Percentiles rank a stretch among this genome's conserved stretches.
Evolutionary conservation across 2,113 vertebrate genomes (phyloP).

Genomic region (Nannobrachium achirus): DNA sequence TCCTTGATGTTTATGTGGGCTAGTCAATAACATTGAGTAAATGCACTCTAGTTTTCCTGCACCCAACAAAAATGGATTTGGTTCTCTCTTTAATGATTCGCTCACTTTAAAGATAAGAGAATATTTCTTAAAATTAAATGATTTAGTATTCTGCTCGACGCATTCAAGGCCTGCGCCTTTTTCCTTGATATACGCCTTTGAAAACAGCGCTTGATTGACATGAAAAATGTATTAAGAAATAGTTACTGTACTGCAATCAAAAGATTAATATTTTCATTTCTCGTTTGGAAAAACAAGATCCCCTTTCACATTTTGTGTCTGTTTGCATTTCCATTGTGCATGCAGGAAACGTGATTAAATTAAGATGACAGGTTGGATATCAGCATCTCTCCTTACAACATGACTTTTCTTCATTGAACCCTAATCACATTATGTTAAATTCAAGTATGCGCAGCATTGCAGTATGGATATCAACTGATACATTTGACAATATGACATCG

Average conservation of each 20-base stretch:
- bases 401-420: slow-evolving; percentile 24
- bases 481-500: slow-evolving; percentile 53
- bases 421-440: slow-evolving; percentile 39
- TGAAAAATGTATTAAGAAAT: slow-evolving; percentile 14
- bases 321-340: slow-evolving; percentile 13
- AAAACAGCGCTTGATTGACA: slow-evolving; percentile 6
- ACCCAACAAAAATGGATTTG: slow-evolving; percentile 15
- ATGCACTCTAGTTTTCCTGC: slow-evolving; percentile 18
- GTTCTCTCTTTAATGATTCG: slow-evolving; percentile 7
- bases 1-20: slow-evolving; percentile 30
- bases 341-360: neutral
- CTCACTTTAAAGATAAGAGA: neutral
- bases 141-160: slow-evolving; percentile 2
- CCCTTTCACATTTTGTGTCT: slow-evolving; percentile 15
- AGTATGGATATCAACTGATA: slow-evolving; percentile 36
- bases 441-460: slow-evolving; percentile 30
- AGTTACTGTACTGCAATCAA: slow-evolving; percentile 16
- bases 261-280: slow-evolving; percentile 27
- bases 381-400: slow-evolving; percentile 14
- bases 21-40: slow-evolving; percentile 18
- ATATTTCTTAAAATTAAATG: slow-evolving; percentile 10
- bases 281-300: slow-evolving; percentile 17
- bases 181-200: slow-evolving; percentile 11
- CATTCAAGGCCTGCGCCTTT: neutral
- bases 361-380: slow-evolving; percentile 27